A percentile compares a stretch with the other conserved stretches of the same genome.
Evolutionary conservation across 1,140 invertebrate species (phyloP).

Genomic region (Macrocentrus cingulum): DNA sequence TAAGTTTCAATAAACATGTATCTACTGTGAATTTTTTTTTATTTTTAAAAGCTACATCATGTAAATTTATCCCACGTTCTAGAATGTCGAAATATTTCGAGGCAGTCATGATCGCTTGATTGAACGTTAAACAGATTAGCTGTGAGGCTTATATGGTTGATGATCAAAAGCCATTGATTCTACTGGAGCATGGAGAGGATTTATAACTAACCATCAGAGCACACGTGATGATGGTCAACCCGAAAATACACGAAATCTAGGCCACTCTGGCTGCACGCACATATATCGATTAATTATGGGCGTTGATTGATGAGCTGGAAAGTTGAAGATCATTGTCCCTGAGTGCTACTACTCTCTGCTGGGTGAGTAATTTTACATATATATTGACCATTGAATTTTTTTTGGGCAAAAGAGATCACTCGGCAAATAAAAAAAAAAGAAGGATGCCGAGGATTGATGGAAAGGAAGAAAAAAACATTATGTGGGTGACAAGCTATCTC

Average conservation of each 20-base stretch:
- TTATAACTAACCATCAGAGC: background rate
- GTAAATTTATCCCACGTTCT: no score
- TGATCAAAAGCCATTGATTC: background rate
- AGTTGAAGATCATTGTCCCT: background rate
- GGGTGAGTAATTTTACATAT: no score
- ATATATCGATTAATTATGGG: slow-evolving; percentile 14
- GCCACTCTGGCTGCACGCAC: background rate
- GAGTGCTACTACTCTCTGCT: no score
- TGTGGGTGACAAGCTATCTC: slow-evolving; percentile 15
- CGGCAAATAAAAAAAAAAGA: background rate
- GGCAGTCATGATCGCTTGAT: no score
- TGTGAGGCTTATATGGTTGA: background rate
- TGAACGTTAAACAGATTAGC: background rate
- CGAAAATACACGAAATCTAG: background rate
- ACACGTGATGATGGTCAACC: background rate
- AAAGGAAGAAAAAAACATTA: background rate
- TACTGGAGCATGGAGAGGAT: no score
- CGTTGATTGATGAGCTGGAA: slow-evolving; percentile 7
- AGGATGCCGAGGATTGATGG: slow-evolving; percentile 13
- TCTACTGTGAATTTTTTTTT: background rate
- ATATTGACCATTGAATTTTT: background rate
- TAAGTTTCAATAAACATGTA: slow-evolving; percentile 18
- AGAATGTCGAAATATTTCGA: no score
- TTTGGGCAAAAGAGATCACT: background rate
- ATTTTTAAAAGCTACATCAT: no score